Evolutionary conservation across 1,140 invertebrate genomes (phyloP).

Genomic region (Saccostrea echinata): DNA sequence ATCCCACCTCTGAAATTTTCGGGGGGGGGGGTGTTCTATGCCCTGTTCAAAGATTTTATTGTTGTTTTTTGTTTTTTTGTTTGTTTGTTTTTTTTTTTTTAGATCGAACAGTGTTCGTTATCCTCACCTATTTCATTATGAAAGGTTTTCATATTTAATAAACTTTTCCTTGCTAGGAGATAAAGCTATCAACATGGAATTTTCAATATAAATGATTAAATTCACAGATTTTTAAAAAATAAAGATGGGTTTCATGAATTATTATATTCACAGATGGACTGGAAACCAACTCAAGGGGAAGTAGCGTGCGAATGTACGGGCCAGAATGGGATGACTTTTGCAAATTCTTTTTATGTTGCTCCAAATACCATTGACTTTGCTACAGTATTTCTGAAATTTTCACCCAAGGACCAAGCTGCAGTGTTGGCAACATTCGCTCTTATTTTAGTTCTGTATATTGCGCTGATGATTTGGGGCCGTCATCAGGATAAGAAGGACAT

Average conservation of each 20-base stretch:
- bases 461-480: constrained; percentile 79
- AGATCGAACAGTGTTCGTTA: neutral
- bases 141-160: too few relatives aligned
- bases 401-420: constrained; percentile 70
- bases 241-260: neutral
- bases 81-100: neutral
- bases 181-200: too few relatives aligned
- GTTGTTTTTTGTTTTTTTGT: neutral
- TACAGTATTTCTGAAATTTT: constrained; percentile 80
- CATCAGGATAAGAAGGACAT: constrained; percentile 78
- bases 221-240: too few relatives aligned
- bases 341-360: constrained; percentile 79
- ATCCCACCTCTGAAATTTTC: neutral
- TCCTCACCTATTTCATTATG: neutral
- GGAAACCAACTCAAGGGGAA: constrained; percentile 46
- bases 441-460: constrained; percentile 79
- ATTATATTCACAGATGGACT: constrained; percentile 56
- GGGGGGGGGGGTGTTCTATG: too few relatives aligned
- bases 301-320: constrained; percentile 59
- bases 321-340: constrained; percentile 60
- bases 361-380: constrained; percentile 82
- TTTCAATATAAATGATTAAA: too few relatives aligned
- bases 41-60: too few relatives aligned
- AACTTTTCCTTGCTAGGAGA: too few relatives aligned
- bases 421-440: constrained; percentile 79